These are phyloP conservation scores for Hippopotamyrus pictus DNA, from an alignment of 2,797 vertebrate genomes.

Conservation along the genomic window DNA sequence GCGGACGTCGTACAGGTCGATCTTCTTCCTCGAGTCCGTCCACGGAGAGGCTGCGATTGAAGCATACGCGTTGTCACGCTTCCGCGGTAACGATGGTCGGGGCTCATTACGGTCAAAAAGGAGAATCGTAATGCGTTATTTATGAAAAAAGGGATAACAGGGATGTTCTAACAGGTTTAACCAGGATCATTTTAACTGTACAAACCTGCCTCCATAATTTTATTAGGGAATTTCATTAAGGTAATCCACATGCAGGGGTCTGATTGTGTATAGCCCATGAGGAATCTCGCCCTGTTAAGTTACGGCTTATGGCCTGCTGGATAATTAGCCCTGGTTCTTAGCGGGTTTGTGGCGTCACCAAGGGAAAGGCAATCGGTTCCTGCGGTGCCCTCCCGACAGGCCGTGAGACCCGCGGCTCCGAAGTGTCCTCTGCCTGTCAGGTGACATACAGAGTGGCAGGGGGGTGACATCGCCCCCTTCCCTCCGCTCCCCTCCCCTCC, in stretches of 20 bases:
- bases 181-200: neutral
- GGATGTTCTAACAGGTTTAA: neutral
- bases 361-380: neutral
- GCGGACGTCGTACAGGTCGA: conserved; percentile 92
- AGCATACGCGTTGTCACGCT: neutral
- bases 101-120: neutral
- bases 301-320: neutral
- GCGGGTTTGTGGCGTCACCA: neutral
- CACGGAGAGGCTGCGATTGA: conserved; percentile 80
- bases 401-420: neutral
- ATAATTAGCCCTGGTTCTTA: neutral
- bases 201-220: neutral
- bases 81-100: neutral
- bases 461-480: neutral
- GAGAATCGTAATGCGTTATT: neutral
- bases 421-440: neutral
- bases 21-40: conserved; percentile 79
- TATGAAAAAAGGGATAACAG: neutral
- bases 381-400: neutral
- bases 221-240: neutral
- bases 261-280: neutral
- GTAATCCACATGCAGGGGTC: neutral
- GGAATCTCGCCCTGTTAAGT: neutral
- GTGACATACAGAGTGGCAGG: neutral
- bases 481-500: neutral